Percentiles rank a stretch among this genome's conserved stretches.
Evolutionary conservation across 2,113 vertebrate genomes (phyloP).

Genomic region (Reinhardtius hippoglossoides): DNA sequence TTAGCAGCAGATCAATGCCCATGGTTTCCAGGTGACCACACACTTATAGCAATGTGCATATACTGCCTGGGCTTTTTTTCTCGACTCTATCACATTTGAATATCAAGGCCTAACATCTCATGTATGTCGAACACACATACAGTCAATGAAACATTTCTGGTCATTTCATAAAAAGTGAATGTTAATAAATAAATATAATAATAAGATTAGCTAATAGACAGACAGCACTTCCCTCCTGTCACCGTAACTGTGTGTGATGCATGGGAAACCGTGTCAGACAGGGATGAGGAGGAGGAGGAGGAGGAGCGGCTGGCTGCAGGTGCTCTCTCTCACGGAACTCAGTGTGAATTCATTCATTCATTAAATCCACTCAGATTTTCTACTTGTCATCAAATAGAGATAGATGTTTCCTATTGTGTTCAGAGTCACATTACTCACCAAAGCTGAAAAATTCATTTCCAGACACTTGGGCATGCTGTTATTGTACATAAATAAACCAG

Average conservation of each 20-base stretch:
- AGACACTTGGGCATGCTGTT: conserved; percentile 29
- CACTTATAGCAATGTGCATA: too few species aligned
- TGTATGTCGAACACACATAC: background rate
- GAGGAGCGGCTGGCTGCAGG: conserved; percentile 72
- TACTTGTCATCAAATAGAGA: conserved; percentile 81
- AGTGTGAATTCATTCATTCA: conserved; percentile 80
- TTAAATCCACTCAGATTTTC: conserved; percentile 83
- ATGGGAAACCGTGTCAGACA: conserved; percentile 4
- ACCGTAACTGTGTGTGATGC: background rate
- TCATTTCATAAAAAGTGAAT: background rate
- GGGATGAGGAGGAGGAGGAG: conserved; percentile 3
- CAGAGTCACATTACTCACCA: conserved; percentile 62
- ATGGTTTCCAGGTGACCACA: too few species aligned
- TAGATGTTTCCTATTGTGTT: conserved; percentile 72
- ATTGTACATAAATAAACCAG: conserved; percentile 44
- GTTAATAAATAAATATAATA: background rate
- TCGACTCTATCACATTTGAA: too few species aligned
- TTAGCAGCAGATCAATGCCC: too few species aligned
- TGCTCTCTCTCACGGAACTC: conserved; percentile 77
- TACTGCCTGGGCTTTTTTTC: too few species aligned
- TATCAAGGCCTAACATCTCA: background rate
- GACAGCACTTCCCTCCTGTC: background rate
- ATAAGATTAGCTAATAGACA: background rate
- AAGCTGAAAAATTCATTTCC: conserved; percentile 69
- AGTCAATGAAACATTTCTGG: background rate